Conservation (phyloP, 2,888 invertebrate species). For the Drosophila neonasuta region DNA sequence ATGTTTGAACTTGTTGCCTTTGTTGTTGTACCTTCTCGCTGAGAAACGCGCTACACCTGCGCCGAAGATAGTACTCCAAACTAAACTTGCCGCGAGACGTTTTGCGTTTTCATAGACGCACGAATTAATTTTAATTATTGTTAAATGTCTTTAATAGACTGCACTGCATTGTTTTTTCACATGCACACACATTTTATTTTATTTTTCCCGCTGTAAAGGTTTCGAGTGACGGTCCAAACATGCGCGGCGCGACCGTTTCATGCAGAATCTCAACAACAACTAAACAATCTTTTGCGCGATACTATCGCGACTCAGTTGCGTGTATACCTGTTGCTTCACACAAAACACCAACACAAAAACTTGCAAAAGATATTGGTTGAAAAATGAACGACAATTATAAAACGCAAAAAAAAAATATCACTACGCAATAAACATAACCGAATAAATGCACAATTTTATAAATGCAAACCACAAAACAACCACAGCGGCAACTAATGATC, state of each 20-base stretch:
- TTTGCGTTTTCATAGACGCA: constrained; percentile 7
- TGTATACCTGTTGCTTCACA: constrained; percentile 48
- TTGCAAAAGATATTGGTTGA: background rate
- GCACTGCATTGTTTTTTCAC: background rate
- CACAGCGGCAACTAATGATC: constrained; percentile 23
- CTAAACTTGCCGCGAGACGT: constrained; percentile 15
- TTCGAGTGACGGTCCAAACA: constrained; percentile 4
- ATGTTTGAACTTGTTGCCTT: constrained; percentile 64
- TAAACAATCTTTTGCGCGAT: constrained; percentile 38
- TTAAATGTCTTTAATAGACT: constrained; percentile 14
- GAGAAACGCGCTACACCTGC: constrained; percentile 52
- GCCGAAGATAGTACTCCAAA: constrained; percentile 24
- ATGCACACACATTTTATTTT: constrained; percentile 8
- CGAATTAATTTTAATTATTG: constrained; percentile 13
- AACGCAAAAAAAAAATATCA: background rate
- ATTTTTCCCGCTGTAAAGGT: constrained; percentile 62
- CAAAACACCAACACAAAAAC: constrained; percentile 1
- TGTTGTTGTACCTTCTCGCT: constrained; percentile 40
- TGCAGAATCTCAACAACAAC: constrained; percentile 60
- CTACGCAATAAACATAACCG: background rate
- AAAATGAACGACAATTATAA: background rate
- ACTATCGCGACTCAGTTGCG: constrained; percentile 40
- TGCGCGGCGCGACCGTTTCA: constrained; percentile 56
- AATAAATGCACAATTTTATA: background rate
- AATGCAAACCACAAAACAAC: constrained; percentile 4